These are phyloP conservation scores for Oncopeltus fasciatus DNA, from an alignment of 1,140 invertebrate species.

Conservation along the genomic window DNA sequence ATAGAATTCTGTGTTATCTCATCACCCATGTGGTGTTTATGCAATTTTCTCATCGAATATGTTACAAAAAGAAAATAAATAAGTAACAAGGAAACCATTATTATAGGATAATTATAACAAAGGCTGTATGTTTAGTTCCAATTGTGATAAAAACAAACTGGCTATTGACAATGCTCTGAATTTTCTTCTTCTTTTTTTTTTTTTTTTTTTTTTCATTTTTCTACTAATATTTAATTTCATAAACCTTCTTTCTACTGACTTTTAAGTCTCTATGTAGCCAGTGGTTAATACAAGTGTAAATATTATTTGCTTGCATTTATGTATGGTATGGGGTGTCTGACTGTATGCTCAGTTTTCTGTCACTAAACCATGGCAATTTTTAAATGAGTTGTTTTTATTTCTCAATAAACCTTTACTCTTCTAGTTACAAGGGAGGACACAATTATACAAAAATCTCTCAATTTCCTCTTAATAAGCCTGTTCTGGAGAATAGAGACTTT, in stretches of 20 bases:
- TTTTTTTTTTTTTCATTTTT: not conserved
- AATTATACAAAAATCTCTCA: too few relatives aligned
- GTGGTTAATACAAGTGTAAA: conserved; percentile 14
- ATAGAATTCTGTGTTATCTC: conserved; percentile 9
- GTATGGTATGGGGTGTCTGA: conserved; percentile 22
- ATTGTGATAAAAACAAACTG: conserved; percentile 13
- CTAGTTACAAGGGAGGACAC: too few relatives aligned
- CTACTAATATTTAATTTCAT: too few relatives aligned
- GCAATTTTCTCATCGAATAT: conserved; percentile 17
- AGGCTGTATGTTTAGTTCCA: conserved; percentile 18
- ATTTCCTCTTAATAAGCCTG: too few relatives aligned
- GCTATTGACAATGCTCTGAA: conserved; percentile 1
- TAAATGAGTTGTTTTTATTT: not conserved
- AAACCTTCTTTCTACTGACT: too few relatives aligned
- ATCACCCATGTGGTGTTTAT: not conserved
- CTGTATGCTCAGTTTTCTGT: conserved; percentile 28
- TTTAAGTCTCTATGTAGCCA: not conserved
- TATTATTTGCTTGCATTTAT: conserved; percentile 22
- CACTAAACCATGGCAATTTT: conserved; percentile 28
- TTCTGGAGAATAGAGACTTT: too few relatives aligned
- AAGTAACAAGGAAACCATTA: not conserved
- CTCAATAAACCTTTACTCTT: not conserved
- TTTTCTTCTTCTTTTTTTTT: not conserved
- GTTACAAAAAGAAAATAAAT: too few relatives aligned
- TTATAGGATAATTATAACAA: conserved; percentile 11